Evolutionary conservation across 2,113 vertebrate genomes (phyloP).

Genomic region (Laterallus jamaicensis): DNA sequence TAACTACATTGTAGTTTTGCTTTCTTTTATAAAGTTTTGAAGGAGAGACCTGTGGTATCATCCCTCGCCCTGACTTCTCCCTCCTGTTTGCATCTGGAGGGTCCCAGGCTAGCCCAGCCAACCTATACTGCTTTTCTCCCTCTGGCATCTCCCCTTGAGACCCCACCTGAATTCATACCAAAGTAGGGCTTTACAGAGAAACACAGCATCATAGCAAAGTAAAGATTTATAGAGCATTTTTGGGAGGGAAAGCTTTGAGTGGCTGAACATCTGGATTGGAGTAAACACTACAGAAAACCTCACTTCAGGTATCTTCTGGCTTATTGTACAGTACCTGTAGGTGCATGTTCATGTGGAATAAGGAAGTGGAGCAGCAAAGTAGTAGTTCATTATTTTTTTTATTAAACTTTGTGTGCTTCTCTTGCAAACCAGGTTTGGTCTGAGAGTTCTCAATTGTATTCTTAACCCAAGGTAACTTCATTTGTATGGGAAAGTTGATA

Average conservation of each 20-base stretch:
- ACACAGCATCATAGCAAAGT: not conserved
- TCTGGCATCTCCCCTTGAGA: not conserved
- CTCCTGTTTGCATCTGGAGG: not conserved
- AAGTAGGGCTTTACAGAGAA: not conserved
- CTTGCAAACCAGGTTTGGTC: not conserved
- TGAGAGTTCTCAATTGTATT: not conserved
- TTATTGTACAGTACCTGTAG: not conserved
- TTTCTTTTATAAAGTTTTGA: not conserved
- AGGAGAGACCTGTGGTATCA: not conserved
- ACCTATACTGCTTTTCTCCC: not conserved
- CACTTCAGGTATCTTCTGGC: not conserved
- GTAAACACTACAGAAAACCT: not conserved
- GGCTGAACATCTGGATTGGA: not conserved
- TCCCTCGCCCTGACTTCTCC: not conserved
- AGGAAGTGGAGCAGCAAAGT: not conserved
- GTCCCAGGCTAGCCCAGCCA: not conserved
- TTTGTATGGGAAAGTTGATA: not conserved
- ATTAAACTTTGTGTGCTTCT: not conserved
- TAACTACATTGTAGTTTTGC: not conserved
- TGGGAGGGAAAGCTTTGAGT: not conserved
- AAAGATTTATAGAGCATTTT: not conserved
- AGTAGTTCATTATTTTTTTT: not conserved
- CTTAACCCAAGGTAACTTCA: not conserved
- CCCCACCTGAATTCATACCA: not conserved
- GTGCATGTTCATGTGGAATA: not conserved